Conservation (phyloP, 2,888 invertebrate species). For the Idaea dimidiata region DNA sequence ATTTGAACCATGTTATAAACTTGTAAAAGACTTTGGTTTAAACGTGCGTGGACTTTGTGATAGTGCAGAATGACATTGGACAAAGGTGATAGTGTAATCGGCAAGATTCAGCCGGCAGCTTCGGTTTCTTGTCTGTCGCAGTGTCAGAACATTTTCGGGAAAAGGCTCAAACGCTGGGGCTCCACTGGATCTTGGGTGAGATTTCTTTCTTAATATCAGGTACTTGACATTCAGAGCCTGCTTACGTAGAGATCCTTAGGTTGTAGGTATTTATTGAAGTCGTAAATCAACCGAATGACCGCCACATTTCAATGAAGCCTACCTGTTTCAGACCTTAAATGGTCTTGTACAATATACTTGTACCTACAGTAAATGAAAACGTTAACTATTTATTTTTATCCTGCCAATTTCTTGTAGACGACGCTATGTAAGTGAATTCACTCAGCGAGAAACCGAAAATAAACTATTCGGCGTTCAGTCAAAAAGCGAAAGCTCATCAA, state of each 20-base stretch:
- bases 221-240: not conserved
- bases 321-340: slow-evolving; percentile 1
- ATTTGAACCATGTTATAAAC: not conserved
- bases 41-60: slow-evolving; percentile 28
- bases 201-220: slow-evolving; percentile 2
- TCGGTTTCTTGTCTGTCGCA: slow-evolving; percentile 77
- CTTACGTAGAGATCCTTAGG: not conserved
- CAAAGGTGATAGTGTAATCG: slow-evolving; percentile 69
- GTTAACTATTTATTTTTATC: not conserved
- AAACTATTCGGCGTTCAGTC: not conserved
- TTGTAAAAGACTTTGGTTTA: not conserved
- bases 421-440: not conserved
- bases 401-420: not conserved
- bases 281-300: slow-evolving; percentile 1
- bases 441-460: not conserved
- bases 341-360: not conserved
- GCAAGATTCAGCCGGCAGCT: slow-evolving; percentile 73
- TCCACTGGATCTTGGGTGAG: slow-evolving; percentile 89
- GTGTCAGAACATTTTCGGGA: slow-evolving; percentile 84
- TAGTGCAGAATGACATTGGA: slow-evolving; percentile 73
- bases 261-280: not conserved
- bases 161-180: slow-evolving; percentile 85
- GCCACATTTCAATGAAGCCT: slow-evolving; percentile 1
- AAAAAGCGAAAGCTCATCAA: slow-evolving; percentile 1
- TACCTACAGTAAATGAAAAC: not conserved